Evolutionary conservation across 1,140 invertebrate genomes (phyloP).

Genomic region (Drosophila seguyi): DNA sequence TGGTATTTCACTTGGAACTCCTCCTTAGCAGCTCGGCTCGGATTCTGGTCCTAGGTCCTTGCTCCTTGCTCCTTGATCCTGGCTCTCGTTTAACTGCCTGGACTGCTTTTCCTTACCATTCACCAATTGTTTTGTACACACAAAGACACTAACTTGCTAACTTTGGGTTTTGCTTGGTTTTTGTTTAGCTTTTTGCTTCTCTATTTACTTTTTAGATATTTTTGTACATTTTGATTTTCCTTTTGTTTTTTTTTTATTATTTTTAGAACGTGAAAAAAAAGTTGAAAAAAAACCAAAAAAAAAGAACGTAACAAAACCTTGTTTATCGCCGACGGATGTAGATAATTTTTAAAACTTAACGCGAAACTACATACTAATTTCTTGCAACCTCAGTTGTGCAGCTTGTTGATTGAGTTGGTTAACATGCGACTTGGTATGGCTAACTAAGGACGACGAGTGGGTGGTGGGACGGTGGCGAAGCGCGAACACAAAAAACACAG

Average conservation of each 20-base stretch:
- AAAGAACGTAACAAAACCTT: constrained; percentile 26
- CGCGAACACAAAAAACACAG: constrained; percentile 42
- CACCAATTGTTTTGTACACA: constrained; percentile 29
- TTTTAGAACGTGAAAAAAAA: constrained; percentile 42
- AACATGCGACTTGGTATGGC: constrained; percentile 28
- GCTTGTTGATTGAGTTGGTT: constrained; percentile 56
- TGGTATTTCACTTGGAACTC: constrained; percentile 32
- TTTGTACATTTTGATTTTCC: not conserved
- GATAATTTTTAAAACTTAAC: constrained; percentile 1
- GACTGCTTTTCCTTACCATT: not conserved
- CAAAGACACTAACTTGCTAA: constrained; percentile 16
- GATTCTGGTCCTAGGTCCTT: constrained; percentile 1
- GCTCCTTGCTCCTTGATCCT: not conserved
- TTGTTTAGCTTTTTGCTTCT: not conserved
- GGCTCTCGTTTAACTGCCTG: not conserved
- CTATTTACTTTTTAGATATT: not conserved
- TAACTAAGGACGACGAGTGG: constrained; percentile 15
- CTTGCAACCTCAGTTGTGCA: constrained; percentile 30
- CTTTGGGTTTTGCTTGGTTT: not conserved
- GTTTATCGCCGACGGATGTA: constrained; percentile 53
- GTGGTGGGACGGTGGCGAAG: constrained; percentile 1
- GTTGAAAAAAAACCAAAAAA: constrained; percentile 47
- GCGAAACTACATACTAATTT: not conserved
- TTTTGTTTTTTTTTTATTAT: constrained; percentile 2
- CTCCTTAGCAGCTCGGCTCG: constrained; percentile 2